phyloP scores from a whole-genome alignment of 2,888 invertebrate genomes.

The Tachina grossa region DNA sequence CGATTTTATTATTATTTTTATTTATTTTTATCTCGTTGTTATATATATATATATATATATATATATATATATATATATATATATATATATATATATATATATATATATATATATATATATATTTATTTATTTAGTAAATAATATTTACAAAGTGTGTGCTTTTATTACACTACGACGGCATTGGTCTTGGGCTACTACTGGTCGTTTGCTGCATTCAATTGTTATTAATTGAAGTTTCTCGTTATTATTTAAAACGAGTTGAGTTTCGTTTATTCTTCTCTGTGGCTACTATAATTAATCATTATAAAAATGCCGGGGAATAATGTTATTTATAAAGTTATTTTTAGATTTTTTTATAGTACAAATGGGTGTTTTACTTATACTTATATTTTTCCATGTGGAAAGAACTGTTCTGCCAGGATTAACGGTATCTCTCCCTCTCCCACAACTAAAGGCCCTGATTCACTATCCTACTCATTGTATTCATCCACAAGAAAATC shows the following conservation, averaged over 20 bases:
- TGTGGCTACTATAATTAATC: slow-evolving; percentile 28
- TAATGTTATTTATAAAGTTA: slow-evolving; percentile 26
- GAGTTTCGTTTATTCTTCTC: slow-evolving; percentile 24
- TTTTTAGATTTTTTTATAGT: slow-evolving; percentile 43
- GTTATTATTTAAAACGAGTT: slow-evolving; percentile 56
- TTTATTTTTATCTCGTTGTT: slow-evolving; percentile 27
- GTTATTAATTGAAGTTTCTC: slow-evolving; percentile 69
- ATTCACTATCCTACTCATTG: no score
- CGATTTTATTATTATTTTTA: slow-evolving; percentile 19
- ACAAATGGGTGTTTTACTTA: not conserved
- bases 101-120: no score
- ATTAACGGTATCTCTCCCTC: no score
- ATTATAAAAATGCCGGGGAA: slow-evolving; percentile 45
- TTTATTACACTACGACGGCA: slow-evolving; percentile 16
- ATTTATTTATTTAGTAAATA: slow-evolving; percentile 1
- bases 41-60: no score
- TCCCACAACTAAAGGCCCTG: no score
- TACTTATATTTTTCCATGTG: no score
- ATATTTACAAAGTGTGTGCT: not conserved
- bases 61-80: no score
- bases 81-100: no score
- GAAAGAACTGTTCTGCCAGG: no score
- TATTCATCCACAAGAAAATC: no score
- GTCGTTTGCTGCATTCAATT: slow-evolving; percentile 59
- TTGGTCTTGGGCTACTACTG: slow-evolving; percentile 31